A percentile compares a stretch with the other conserved stretches of the same genome.
These are phyloP conservation scores for Habroteleia sp. DNA, from an alignment of 2,888 invertebrate species.

Conservation along the genomic window DNA sequence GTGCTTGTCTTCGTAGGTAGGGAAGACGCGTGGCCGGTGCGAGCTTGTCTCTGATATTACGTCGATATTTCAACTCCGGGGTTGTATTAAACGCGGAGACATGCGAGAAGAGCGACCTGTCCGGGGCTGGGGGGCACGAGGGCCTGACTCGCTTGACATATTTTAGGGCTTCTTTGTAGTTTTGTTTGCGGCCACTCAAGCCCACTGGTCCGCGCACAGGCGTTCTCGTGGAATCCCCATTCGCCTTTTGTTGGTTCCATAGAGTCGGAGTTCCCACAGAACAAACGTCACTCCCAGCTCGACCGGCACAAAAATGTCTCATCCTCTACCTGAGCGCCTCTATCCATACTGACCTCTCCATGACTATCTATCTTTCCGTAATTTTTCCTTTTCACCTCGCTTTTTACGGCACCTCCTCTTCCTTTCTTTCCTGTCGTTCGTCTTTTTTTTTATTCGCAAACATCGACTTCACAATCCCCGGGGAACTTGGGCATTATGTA, in stretches of 20 bases:
- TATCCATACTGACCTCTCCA: constrained; percentile 50
- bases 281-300: constrained; percentile 70
- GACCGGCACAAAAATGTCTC: constrained; percentile 53
- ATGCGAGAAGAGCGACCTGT: constrained; percentile 57
- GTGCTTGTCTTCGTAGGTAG: constrained; percentile 48
- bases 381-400: constrained; percentile 54
- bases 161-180: constrained; percentile 70
- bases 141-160: constrained; percentile 72
- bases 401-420: constrained; percentile 33
- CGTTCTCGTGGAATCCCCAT: constrained; percentile 66
- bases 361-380: constrained; percentile 59
- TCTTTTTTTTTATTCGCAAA: constrained; percentile 26
- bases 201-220: constrained; percentile 70
- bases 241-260: constrained; percentile 70
- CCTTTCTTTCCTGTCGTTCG: constrained; percentile 10
- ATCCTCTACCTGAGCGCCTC: constrained; percentile 54
- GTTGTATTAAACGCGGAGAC: constrained; percentile 55
- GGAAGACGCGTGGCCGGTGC: constrained; percentile 61
- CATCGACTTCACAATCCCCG: constrained; percentile 33
- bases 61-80: constrained; percentile 58
- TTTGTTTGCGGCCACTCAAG: constrained; percentile 77
- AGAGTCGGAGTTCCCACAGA: constrained; percentile 70
- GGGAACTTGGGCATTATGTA: constrained; percentile 38
- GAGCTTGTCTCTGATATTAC: constrained; percentile 59
- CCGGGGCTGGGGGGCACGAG: constrained; percentile 47